Conservation (phyloP, 2,113 vertebrate genomes). For the Rostratula benghalensis region DNA sequence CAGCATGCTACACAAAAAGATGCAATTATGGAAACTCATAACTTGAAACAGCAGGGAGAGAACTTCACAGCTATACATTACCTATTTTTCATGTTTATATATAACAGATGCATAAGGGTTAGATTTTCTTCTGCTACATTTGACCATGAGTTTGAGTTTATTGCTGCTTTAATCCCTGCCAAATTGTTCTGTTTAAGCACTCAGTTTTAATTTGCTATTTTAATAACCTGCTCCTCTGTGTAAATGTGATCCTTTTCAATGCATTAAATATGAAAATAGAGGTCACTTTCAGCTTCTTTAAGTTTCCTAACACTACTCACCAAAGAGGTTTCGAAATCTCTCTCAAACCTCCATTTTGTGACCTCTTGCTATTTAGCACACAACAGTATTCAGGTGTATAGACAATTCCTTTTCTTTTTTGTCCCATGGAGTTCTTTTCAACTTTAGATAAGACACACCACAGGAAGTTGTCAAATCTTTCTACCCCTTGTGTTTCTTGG, state of each 20-base stretch:
- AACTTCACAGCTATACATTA: not conserved
- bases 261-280: not conserved
- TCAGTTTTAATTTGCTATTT: not conserved
- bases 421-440: not conserved
- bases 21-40: not conserved
- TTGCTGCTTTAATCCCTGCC: not conserved
- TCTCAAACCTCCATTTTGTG: not conserved
- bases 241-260: not conserved
- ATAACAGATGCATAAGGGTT: not conserved
- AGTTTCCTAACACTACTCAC: not conserved
- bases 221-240: not conserved
- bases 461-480: not conserved
- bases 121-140: not conserved
- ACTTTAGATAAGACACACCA: not conserved
- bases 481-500: not conserved
- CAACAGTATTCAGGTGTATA: not conserved
- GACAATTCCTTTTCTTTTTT: not conserved
- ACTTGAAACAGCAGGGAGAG: not conserved
- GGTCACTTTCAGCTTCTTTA: not conserved
- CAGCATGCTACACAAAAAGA: accelerated
- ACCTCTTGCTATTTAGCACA: not conserved
- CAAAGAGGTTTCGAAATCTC: not conserved
- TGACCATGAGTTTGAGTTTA: not conserved
- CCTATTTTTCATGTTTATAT: not conserved
- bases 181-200: not conserved